Evolutionary conservation across 2,113 vertebrate genomes (phyloP).

Genomic region (Thamnaconus septentrionalis): DNA sequence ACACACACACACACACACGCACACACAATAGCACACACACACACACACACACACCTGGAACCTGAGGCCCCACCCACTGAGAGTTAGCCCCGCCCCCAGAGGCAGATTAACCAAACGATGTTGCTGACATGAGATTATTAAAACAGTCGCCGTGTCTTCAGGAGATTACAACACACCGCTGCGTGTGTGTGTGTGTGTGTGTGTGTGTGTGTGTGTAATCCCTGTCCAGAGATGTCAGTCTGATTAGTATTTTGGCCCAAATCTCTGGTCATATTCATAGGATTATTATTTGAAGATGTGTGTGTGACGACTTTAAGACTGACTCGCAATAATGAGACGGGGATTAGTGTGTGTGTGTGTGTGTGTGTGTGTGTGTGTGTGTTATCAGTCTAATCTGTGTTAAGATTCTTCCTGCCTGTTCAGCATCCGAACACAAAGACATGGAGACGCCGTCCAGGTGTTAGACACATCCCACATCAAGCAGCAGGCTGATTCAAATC

Average conservation of each 20-base stretch:
- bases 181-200: too few relatives aligned
- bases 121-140: slow-evolving; percentile 18
- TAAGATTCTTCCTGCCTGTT: slow-evolving; percentile 39
- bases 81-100: too few relatives aligned
- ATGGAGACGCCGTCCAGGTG: too few relatives aligned
- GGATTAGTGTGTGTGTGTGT: slow-evolving; percentile 26
- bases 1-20: slow-evolving; percentile 20
- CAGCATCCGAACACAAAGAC: slow-evolving; percentile 10
- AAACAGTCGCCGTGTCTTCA: slow-evolving; percentile 9
- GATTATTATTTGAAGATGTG: slow-evolving; percentile 44
- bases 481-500: too few relatives aligned
- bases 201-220: slow-evolving; percentile 20
- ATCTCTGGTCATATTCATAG: slow-evolving; percentile 56
- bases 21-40: neutral
- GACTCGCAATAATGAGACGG: slow-evolving; percentile 15
- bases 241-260: slow-evolving; percentile 43
- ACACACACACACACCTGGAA: neutral
- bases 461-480: too few relatives aligned
- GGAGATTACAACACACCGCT: slow-evolving; percentile 1
- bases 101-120: slow-evolving; percentile 24
- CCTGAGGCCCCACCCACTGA: too few relatives aligned
- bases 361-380: slow-evolving; percentile 19
- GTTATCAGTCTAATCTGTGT: slow-evolving; percentile 52
- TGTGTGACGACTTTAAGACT: slow-evolving; percentile 17
- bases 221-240: slow-evolving; percentile 37